phyloP scores from a whole-genome alignment of 2,797 vertebrate species.

The Onychomys torridus region DNA sequence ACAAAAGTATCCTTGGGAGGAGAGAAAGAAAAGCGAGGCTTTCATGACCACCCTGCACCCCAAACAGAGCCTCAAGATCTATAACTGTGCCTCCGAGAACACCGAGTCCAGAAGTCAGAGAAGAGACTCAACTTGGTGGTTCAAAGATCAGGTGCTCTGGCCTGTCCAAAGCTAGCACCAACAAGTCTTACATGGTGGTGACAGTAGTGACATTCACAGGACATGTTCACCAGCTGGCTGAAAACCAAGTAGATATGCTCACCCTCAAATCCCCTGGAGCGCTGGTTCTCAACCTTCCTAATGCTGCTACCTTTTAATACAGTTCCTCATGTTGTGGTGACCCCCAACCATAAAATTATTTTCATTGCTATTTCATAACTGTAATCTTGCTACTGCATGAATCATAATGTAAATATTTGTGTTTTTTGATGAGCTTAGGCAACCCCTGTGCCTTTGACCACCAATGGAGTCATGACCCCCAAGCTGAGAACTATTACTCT shows the following conservation, averaged over 20 bases:
- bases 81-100: neutral
- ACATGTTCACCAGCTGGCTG: too few species aligned
- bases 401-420: neutral
- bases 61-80: neutral
- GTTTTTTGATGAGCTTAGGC: neutral
- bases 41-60: neutral
- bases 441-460: neutral
- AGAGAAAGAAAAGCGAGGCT: rapidly evolving
- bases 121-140: neutral
- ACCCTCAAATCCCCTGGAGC: neutral
- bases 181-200: too few species aligned
- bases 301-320: neutral
- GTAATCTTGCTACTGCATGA: neutral
- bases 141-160: too few species aligned
- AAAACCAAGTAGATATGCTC: neutral
- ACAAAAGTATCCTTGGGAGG: neutral
- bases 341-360: neutral
- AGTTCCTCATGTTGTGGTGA: neutral
- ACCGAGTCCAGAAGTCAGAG: neutral
- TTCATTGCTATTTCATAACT: neutral
- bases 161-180: neutral
- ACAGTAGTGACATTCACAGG: neutral
- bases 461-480: neutral
- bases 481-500: neutral
- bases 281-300: neutral